phyloP scores from a whole-genome alignment of 2,888 invertebrate genomes.

The Noctua janthe region DNA sequence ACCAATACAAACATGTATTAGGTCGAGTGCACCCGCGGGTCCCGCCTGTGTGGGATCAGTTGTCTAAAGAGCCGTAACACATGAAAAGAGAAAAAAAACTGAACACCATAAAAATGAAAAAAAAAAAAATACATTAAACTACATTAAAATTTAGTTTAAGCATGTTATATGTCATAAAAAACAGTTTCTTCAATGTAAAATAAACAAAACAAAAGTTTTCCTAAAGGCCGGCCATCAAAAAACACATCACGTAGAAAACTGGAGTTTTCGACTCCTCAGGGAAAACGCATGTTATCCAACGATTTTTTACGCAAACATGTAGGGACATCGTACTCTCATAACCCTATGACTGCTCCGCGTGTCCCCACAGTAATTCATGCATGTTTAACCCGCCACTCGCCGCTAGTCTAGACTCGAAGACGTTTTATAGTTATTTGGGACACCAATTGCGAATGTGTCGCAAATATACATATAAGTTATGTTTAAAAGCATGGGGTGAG shows the following conservation, averaged over 20 bases:
- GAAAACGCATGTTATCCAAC: constrained; percentile 5
- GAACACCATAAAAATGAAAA: no score
- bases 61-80: no score
- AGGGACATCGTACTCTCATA: constrained; percentile 15
- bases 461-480: constrained; percentile 42
- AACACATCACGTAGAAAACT: constrained; percentile 4
- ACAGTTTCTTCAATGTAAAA: neutral
- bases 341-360: constrained; percentile 19
- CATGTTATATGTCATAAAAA: neutral
- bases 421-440: constrained; percentile 64
- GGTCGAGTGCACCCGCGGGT: no score
- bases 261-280: neutral
- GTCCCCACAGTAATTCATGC: constrained; percentile 60
- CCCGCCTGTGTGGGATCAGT: no score
- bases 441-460: constrained; percentile 56
- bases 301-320: constrained; percentile 21
- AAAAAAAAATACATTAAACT: no score
- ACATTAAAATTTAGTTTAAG: no score
- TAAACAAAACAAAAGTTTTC: constrained; percentile 1
- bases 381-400: constrained; percentile 54
- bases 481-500: constrained; percentile 36
- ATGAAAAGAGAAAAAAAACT: no score
- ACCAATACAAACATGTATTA: no score
- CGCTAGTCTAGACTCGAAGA: constrained; percentile 62
- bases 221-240: neutral